Conservation (phyloP, 2,888 invertebrate genomes). For the Drosophila lutescens region DNA sequence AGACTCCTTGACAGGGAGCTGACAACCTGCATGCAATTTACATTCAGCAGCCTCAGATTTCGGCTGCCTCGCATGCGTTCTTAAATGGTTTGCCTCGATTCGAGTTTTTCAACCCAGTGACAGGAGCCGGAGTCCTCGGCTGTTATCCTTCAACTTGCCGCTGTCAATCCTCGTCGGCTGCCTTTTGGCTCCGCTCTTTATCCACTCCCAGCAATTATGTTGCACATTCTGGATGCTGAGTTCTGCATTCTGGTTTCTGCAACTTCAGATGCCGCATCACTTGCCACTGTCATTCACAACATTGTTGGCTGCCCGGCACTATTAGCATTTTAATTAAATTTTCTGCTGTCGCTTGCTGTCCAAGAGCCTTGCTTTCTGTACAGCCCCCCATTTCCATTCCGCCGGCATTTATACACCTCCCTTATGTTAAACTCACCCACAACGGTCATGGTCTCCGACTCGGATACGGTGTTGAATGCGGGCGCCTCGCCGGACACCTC, state of each 20-base stretch:
- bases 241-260: conserved; percentile 7
- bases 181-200: conserved; percentile 25
- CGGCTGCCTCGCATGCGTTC: conserved; percentile 11
- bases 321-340: conserved; percentile 81
- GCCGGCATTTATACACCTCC: neutral
- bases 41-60: conserved; percentile 39
- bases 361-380: conserved; percentile 12
- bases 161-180: conserved; percentile 28
- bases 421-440: conserved; percentile 87
- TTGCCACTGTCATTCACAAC: conserved; percentile 63
- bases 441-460: conserved; percentile 90
- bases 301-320: conserved; percentile 64
- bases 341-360: conserved; percentile 55
- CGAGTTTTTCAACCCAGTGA: conserved; percentile 11
- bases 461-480: conserved; percentile 90
- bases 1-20: conserved; percentile 32
- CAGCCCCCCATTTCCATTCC: neutral
- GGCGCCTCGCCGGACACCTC: conserved; percentile 92
- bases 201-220: conserved; percentile 62
- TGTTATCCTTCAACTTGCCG: conserved; percentile 38
- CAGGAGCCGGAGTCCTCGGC: conserved; percentile 16
- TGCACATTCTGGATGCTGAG: conserved; percentile 53
- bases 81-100: conserved; percentile 26
- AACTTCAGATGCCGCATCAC: conserved; percentile 35
- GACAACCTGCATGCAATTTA: conserved; percentile 47